Evolutionary conservation across 2,113 vertebrate species (phyloP).

Genomic region (Actenoides lindsayi): DNA sequence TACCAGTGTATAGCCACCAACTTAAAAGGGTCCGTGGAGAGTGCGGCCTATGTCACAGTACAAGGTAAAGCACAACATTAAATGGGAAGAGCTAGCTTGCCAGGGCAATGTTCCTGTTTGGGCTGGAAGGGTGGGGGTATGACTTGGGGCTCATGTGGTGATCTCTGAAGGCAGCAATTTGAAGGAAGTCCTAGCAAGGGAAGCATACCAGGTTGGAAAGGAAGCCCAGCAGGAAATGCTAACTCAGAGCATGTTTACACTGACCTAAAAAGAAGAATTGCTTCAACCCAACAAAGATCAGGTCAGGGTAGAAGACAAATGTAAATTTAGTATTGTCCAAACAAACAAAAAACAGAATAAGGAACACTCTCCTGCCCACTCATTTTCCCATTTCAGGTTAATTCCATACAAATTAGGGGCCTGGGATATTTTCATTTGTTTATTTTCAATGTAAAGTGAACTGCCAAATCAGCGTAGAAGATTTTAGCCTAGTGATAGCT

Average conservation of each 20-base stretch:
- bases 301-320: slow-evolving; percentile 52
- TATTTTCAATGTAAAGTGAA: slow-evolving; percentile 31
- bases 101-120: neutral
- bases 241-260: slow-evolving; percentile 27
- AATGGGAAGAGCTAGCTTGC: neutral
- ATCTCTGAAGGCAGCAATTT: neutral
- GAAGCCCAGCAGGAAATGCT: slow-evolving; percentile 66
- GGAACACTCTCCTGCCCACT: neutral
- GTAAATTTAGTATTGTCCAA: slow-evolving; percentile 49
- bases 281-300: slow-evolving; percentile 39
- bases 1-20: slow-evolving; percentile 91
- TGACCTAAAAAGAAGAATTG: slow-evolving; percentile 56
- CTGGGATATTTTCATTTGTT: slow-evolving; percentile 8
- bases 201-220: slow-evolving; percentile 53
- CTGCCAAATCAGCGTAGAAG: neutral
- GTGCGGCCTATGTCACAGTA: slow-evolving; percentile 87
- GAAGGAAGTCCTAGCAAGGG: slow-evolving; percentile 29
- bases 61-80: slow-evolving; percentile 78
- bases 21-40: slow-evolving; percentile 85
- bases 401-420: neutral
- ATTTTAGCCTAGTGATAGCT: neutral
- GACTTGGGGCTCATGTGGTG: neutral
- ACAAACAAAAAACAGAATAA: slow-evolving; percentile 26
- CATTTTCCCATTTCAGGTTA: slow-evolving; percentile 20
- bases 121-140: neutral